phyloP scores from a whole-genome alignment of 2,797 vertebrate genomes.

The Glossophaga mutica region DNA sequence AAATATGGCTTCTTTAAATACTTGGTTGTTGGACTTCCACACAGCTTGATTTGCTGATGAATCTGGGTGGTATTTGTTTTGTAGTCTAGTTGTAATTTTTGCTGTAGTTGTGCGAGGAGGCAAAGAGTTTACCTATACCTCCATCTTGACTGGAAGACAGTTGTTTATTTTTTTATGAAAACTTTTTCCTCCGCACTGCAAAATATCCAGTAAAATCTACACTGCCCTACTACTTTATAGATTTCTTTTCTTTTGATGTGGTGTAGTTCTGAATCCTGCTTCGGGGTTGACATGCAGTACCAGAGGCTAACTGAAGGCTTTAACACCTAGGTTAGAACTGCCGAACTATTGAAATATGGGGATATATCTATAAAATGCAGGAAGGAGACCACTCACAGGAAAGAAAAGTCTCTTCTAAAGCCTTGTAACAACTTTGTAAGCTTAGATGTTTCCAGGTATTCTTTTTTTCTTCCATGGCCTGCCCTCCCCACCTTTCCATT shows the following conservation, averaged over 20 bases:
- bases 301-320: background rate
- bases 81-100: no score
- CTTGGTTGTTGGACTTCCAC: no score
- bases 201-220: background rate
- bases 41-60: no score
- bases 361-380: background rate
- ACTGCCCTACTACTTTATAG: background rate
- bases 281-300: background rate
- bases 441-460: background rate
- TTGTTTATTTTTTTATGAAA: background rate
- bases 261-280: background rate
- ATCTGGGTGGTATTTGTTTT: no score
- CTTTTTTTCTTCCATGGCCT: background rate
- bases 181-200: background rate
- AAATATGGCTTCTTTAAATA: no score
- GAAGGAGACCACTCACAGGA: background rate
- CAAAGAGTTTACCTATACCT: no score
- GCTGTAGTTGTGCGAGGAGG: no score
- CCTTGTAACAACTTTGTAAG: background rate
- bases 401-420: slow-evolving; percentile 1
- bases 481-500: background rate
- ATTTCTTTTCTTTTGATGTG: background rate
- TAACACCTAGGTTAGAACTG: background rate
- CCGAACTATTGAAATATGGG: background rate
- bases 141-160: background rate